phyloP scores from a whole-genome alignment of 2,113 vertebrate species.

The Gambusia affinis region DNA sequence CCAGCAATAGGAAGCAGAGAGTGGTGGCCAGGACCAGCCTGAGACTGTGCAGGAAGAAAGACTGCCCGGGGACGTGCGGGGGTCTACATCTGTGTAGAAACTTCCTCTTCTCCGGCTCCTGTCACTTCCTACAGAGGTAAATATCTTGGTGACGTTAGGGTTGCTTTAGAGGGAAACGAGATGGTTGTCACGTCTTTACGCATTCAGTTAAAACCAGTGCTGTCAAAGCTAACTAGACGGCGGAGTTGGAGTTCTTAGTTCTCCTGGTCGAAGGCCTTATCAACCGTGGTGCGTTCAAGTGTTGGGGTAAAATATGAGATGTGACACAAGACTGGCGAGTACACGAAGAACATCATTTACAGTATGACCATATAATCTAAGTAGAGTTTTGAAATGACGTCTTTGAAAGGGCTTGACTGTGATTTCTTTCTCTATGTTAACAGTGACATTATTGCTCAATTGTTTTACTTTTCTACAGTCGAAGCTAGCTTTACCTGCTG shows the following conservation, averaged over 20 bases:
- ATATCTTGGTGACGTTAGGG: neutral
- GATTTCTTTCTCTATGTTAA: neutral
- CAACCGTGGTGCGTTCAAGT: neutral
- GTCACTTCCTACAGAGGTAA: neutral
- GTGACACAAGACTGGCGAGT: too few species aligned
- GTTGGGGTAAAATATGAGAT: neutral
- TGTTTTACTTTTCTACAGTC: neutral
- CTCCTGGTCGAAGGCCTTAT: neutral
- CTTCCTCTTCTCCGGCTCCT: constrained; percentile 54
- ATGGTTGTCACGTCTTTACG: neutral
- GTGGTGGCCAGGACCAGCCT: constrained; percentile 64
- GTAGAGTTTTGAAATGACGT: neutral
- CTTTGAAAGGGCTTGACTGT: neutral
- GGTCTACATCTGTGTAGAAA: constrained; percentile 74
- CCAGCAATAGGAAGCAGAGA: constrained; percentile 14
- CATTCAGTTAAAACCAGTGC: too few species aligned
- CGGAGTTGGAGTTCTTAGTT: accelerated
- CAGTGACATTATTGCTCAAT: neutral
- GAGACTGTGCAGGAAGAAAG: constrained; percentile 52
- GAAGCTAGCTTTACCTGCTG: too few species aligned
- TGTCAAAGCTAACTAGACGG: neutral
- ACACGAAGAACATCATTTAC: too few species aligned
- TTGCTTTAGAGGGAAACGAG: neutral
- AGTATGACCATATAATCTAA: too few species aligned
- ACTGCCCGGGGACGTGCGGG: constrained; percentile 55